Evolutionary conservation across 2,113 vertebrate species (phyloP).

Genomic region (Sebastes schlegelii): DNA sequence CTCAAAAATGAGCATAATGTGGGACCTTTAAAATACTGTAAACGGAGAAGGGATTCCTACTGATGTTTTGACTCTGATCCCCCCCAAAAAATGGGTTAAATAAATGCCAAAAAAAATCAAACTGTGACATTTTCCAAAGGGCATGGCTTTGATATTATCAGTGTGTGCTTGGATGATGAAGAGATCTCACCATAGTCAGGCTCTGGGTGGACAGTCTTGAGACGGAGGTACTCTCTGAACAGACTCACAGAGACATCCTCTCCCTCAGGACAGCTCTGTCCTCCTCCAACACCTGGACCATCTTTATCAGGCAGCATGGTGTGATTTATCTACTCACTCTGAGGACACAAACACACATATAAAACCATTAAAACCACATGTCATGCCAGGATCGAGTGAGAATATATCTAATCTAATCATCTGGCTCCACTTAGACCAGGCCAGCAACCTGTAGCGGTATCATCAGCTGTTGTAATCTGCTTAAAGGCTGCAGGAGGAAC

Average conservation of each 20-base stretch:
- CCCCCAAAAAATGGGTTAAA: neutral
- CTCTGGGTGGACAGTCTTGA: constrained; percentile 91
- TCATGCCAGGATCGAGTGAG: too few relatives aligned
- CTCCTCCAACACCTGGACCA: constrained; percentile 64
- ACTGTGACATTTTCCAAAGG: neutral
- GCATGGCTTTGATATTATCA: neutral
- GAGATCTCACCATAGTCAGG: constrained; percentile 92
- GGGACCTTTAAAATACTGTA: too few relatives aligned
- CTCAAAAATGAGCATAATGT: too few relatives aligned
- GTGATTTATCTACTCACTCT: constrained; percentile 8
- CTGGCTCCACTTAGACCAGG: too few relatives aligned
- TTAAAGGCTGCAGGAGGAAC: too few relatives aligned
- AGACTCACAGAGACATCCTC: constrained; percentile 90
- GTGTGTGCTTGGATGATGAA: neutral
- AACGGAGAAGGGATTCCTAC: neutral
- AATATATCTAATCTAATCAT: too few relatives aligned
- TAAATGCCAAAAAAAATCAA: neutral
- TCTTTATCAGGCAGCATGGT: constrained; percentile 86
- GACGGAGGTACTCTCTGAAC: constrained; percentile 92
- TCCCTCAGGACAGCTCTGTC: constrained; percentile 36
- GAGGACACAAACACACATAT: constrained; percentile 1
- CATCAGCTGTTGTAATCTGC: too few relatives aligned
- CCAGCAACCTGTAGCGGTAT: too few relatives aligned
- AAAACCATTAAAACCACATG: neutral
- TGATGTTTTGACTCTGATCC: neutral